These are phyloP conservation scores for Lordiphosa stackelbergi DNA, from an alignment of 1,140 invertebrate species.

Conservation along the genomic window DNA sequence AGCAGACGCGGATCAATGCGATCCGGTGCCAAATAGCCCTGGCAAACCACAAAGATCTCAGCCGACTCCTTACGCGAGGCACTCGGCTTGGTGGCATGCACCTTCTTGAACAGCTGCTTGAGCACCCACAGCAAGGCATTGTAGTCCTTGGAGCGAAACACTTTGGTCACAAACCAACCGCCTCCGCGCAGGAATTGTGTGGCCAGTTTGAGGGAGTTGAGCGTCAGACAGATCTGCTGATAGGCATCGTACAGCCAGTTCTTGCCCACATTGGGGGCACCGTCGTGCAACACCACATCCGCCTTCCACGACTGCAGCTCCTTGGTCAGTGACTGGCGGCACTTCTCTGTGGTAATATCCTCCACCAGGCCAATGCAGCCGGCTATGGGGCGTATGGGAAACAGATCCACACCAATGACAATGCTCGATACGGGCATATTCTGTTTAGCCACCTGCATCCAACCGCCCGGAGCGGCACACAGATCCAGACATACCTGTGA, in stretches of 20 bases:
- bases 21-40: conserved; percentile 94
- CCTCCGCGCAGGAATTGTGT: conserved; percentile 94
- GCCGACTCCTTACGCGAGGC: conserved; percentile 99
- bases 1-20: conserved; percentile 96
- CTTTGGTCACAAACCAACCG: conserved; percentile 99
- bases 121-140: conserved; percentile 96
- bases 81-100: conserved; percentile 98
- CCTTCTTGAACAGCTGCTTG: conserved; percentile 96
- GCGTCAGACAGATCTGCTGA: conserved; percentile 92
- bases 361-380: conserved; percentile 93
- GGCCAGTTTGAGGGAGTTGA: conserved; percentile 95
- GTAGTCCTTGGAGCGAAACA: conserved; percentile 99
- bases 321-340: conserved; percentile 85
- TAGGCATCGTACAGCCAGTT: conserved; percentile 99
- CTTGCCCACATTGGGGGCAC: conserved; percentile 98
- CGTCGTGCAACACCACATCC: conserved; percentile 97
- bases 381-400: conserved; percentile 94
- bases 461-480: conserved; percentile 99
- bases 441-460: conserved; percentile 99
- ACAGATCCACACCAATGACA: conserved; percentile 97
- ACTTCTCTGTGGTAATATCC: conserved; percentile 98
- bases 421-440: conserved; percentile 98
- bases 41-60: conserved; percentile 99
- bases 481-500: conserved; percentile 97
- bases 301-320: conserved; percentile 97